Evolutionary conservation across 2,888 invertebrate genomes (phyloP), one percentile per base, ranked within the genome.

Genomic region (Ephialtes manifestator): DNA sequence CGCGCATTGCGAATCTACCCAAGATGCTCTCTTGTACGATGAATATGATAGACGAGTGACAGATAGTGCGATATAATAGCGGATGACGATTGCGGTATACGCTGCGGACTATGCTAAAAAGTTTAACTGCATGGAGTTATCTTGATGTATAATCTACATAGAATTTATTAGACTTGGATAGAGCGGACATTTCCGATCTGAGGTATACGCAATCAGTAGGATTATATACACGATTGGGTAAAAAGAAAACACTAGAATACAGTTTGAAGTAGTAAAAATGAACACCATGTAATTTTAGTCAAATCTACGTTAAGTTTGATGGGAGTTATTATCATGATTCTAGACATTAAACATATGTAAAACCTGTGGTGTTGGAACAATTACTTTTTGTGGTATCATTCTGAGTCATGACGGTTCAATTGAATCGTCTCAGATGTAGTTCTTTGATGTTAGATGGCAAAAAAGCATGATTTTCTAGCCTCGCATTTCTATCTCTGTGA

Each of bases 11-110:
- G n/a, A 18, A n/a, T 24, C 72, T 35, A 46, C 20, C 20, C 3
- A 35, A 1, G n/a, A 63, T 1, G 39, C 11, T 65, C 65, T 24
- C 58, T 39, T 39, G 58, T 58, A 58, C 43, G 72, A 60, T 58
- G 15, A 28, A 11, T 4, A 74, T 18, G 46, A 74, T 60, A 15
- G 39, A 74, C 43, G 72, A 74, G 72, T 74, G 72, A 58, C 60
- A 60, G 39, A 35, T 53, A 71, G 18, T 20, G 58, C 31, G 46
- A 74, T 46, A 39, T 60, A 58, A 46, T 28, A 43, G 11, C 43
- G 24, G 46, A 74, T 60, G 55, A 28, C 35, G 55, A 18, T 67
- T 43, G 65, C 65, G 24, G 65, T 67, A 67, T 18, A 46, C 43
- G 13, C 35, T 18, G 35, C 31, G 35, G 35, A 35, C 24, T 18